phyloP scores from a whole-genome alignment of 2,113 vertebrate species.

The Oncorhynchus gorbuscha region DNA sequence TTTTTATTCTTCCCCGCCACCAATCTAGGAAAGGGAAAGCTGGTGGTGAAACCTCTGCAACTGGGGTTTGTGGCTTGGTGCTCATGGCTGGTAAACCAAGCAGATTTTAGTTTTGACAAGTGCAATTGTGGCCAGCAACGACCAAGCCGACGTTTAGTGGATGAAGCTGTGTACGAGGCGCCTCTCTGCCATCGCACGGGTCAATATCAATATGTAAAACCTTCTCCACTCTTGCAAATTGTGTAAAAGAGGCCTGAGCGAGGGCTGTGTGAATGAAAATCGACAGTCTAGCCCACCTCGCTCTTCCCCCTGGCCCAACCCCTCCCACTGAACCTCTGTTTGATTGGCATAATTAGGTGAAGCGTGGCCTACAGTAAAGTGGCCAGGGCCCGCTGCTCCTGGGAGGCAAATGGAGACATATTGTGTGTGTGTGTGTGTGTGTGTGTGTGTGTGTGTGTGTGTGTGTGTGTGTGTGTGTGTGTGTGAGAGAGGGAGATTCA shows the following conservation, averaged over 20 bases:
- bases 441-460: conserved; percentile 39
- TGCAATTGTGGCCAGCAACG: conserved; percentile 8
- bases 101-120: conserved; percentile 38
- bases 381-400: conserved; percentile 36
- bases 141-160: conserved; percentile 14
- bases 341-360: conserved; percentile 76
- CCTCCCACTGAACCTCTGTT: conserved; percentile 21
- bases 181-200: background rate
- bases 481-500: conserved; percentile 50
- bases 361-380: conserved; percentile 54
- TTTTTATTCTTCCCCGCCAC: no score
- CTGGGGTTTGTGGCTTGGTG: no score
- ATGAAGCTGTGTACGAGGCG: background rate
- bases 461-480: conserved; percentile 4
- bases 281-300: conserved; percentile 43
- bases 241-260: conserved; percentile 41
- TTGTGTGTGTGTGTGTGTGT: conserved; percentile 61
- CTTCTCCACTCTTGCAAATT: background rate
- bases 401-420: conserved; percentile 71
- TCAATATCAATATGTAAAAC: background rate
- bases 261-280: conserved; percentile 32
- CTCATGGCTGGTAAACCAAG: conserved; percentile 28
- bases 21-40: conserved; percentile 5
- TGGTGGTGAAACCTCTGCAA: background rate
- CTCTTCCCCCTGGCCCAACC: conserved; percentile 5